Base-by-base conservation (phyloP, 2,113 vertebrate species). In the Sciurus niger region DNA sequence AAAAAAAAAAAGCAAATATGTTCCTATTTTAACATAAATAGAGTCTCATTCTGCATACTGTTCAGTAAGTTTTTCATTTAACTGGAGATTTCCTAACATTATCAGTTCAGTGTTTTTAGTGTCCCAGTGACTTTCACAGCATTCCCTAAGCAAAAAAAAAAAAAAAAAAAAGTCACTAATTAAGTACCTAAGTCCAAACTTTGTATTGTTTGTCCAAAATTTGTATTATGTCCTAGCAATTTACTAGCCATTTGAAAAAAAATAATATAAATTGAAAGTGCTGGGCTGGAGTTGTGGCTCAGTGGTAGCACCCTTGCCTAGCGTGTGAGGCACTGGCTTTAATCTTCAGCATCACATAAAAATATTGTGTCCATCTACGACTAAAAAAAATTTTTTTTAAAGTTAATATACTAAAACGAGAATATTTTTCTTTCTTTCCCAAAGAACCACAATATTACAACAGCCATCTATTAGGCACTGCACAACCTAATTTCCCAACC, bases 371-470 rank as follows among this genome's bases (percentile, higher is more conserved):
- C 46, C 46, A 48, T 48, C 46, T 48, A 48, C 46, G 9, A 48
- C 6, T 48, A 48, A 48, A 48, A 48, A 48, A 48, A 48, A 48
- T 48, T 48, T 8, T 48, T 48, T 48, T 48, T 48, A 48, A 48
- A 84, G 30, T 51, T n/a, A 83, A 70, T 63, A 24, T 84, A 13
- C n/a, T 55, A 51, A 88, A 76, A 60, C 16, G 20, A 82, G 67
- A 67, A 65, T 20, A 80, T 40, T 60, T 48, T 83, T 34, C 70
- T 32, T 89, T 68, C 34, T 37, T 87, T 74, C 53, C n/a, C 68
- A 88, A 72, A 93, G 85, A 85, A 92, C 16, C 11, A 91, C 58
- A 74, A 55, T 84, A 8, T 82, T 76, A 74, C n/a, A 67, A 88
- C 22, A 46, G 34, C 55, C 55, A 68, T 30, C 74, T 89, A 34